Base-by-base conservation (phyloP, 2,113 vertebrate genomes). In the Engystomops pustulosus region DNA sequence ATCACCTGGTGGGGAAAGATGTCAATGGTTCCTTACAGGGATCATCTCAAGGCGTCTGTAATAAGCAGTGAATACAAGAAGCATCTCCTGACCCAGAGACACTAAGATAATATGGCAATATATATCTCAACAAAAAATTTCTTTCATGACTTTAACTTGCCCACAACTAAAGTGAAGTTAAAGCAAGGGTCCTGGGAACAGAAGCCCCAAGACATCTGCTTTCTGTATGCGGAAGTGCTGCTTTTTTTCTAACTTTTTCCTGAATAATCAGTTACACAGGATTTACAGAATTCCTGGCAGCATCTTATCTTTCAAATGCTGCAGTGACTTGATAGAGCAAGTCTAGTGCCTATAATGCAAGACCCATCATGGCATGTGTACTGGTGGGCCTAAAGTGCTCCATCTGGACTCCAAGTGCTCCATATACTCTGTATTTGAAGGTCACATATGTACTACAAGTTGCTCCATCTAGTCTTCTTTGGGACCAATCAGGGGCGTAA, bases 241-340 rank as follows among this genome's bases (percentile, higher is more conserved):
- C n/a, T 23, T 55, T 2, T 53, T 6, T 6, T 20, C 11, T n/a
- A 4, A 0, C 49, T n/a, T 1, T 1, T 6, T n/a, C 49, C 49
- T n/a, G n/a, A 53, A 53, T 49, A 6, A 53, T 53, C 18, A 53
- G 7, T 6, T 47, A 85, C 58, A 20, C 14, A 41, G 15, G 47
- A 47, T 47, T 47, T 47, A 11, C 44, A 47, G n/a, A 72, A 87
- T 55, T 82, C 45, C 71, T 82, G 82, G 53, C 83, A 67, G 45
- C 36, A 25, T 34, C 18, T 10, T 23, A 49, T 17, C 23, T 49
- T 49, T 49, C 32, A 53, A 1, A 53, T n/a, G 49, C 49, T 53
- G 49, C 17, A 20, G 49, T 20, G 49, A 53, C 47, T 17, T 49
- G 47, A 49, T 11, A 47, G 7, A 6, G 7, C 6, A 49, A 49